Evolutionary conservation across 2,113 vertebrate genomes (phyloP), one percentile per base, ranked within the genome.

Genomic region (Halcyon malimbica): DNA sequence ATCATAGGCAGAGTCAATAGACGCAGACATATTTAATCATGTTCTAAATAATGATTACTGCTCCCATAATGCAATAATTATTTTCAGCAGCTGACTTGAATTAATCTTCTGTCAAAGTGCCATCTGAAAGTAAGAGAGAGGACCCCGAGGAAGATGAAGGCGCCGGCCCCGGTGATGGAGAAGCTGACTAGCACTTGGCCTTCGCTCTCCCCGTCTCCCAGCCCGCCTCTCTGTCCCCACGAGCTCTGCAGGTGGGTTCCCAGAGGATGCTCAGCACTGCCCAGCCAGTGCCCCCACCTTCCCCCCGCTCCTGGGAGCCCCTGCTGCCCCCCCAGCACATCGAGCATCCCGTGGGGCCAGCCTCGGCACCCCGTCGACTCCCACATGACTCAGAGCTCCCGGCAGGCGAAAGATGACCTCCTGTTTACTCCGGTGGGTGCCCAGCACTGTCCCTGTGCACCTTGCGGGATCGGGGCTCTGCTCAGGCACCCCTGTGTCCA

Each of bases 1-100:
- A 99, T 99, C 99, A 99, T 99, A 98, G 98, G 98, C 97, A 97
- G 97, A 99, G 99, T 99, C 99, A 99, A 99, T 99, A 99, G 99
- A 99, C 97, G 97, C 98, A 98, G 99, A 99, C 99, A 98, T 99
- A 98, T 99, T 99, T 99, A 99, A 99, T 99, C 99, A 99, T 99
- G 98, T 99, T 99, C 98, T 98, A 99, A 99, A 99, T 99, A 99
- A 99, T 98, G 99, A 99, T 99, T 98, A 99, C 98, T 98, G 98
- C 98, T 99, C 98, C 99, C 98, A 99, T 99, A 99, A 99, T 99
- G 98, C 98, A 98, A 98, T 99, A 98, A 99, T 99, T 98, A 99
- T 99, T 99, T 99, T 98, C 98, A 99, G 98, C 98, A 98, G 98
- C 98, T 99, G 98, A 99, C 98, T 98, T 98, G 98, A 99, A 99